Conservation (phyloP, 2,888 invertebrate species). For the Seira sanloemensis region DNA sequence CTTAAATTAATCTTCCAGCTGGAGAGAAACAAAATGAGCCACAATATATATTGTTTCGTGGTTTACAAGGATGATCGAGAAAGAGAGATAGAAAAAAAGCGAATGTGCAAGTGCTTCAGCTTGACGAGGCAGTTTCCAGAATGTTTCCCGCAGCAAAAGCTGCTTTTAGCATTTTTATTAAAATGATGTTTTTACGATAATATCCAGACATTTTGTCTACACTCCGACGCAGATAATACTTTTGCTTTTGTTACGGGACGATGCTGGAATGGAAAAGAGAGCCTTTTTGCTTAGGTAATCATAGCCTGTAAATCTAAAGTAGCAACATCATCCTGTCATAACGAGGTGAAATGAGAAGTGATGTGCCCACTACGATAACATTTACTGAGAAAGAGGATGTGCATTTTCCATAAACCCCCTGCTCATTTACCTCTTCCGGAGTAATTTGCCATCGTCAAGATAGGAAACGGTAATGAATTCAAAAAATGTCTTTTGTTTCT, state of each 20-base stretch:
- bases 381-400: too few relatives aligned
- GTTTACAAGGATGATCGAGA: too few relatives aligned
- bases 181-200: not conserved
- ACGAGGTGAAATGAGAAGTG: not conserved
- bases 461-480: too few relatives aligned
- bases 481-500: not conserved
- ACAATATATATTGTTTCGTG: too few relatives aligned
- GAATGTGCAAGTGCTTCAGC: conserved; percentile 27
- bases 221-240: not conserved
- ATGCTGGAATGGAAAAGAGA: not conserved
- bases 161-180: conserved; percentile 3
- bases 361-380: too few relatives aligned
- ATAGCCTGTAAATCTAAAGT: too few relatives aligned
- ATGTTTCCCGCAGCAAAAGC: not conserved
- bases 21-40: conserved; percentile 49
- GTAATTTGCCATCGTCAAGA: not conserved
- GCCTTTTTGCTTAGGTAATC: not conserved
- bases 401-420: not conserved
- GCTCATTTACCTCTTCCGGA: conserved; percentile 2
- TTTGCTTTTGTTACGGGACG: not conserved
- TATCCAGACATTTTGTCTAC: not conserved
- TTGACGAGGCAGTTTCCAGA: not conserved
- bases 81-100: conserved; percentile 49
- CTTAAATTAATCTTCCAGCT: conserved; percentile 50
- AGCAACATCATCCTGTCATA: not conserved